Evolutionary conservation across 2,113 vertebrate genomes (phyloP), one percentile per base, ranked within the genome.

Genomic region (Lamprologus ornatipinnis): DNA sequence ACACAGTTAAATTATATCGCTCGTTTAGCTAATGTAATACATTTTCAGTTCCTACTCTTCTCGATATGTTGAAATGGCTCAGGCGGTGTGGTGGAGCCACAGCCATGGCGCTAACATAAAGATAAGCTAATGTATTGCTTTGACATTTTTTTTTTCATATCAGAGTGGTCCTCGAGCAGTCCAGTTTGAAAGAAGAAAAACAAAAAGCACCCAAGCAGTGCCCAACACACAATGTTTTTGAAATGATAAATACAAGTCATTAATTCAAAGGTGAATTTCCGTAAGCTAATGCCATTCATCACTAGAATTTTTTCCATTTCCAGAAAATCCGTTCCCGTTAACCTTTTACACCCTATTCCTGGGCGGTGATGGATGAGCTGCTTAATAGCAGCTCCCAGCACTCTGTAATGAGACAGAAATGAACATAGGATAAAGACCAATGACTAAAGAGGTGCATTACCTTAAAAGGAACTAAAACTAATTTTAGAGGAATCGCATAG

Each of bases 401-500:
- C 85, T 91, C 83, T 84, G 91, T 95, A 96, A 96, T 95, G 92
- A 95, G 95, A 95, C 87, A 88, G 93, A 95, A 94, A 95, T 92
- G 87, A 95, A 93, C 94, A 91, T 82, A 87, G 91, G 87, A 94
- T 88, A 90, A 68, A 92, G 89, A 92, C 82, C 84, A 70, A 90
- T 47, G 88, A 90, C 90, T 87, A 79, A 91, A 88, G 82, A 89
- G 82, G 80, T 82, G 21, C 51, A 86, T 90, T 90, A 58, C 80
- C 85, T 84, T 79, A 70, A 89, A 91, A 89, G 40, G 55, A 70
- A 89, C 81, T 86, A 88, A 85, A 89, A 92, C 75, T 45, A 15
- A 84, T 86, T 87, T 91, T 84, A 35, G 26, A 85, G 78, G 54
- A 37, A 53, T 85, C 55, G 57, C 47, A 81, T 15, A 40, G 40